Evolutionary conservation across 2,888 invertebrate genomes (phyloP), one percentile per base, ranked within the genome.

Genomic region (Lasioglossum leucozonium): DNA sequence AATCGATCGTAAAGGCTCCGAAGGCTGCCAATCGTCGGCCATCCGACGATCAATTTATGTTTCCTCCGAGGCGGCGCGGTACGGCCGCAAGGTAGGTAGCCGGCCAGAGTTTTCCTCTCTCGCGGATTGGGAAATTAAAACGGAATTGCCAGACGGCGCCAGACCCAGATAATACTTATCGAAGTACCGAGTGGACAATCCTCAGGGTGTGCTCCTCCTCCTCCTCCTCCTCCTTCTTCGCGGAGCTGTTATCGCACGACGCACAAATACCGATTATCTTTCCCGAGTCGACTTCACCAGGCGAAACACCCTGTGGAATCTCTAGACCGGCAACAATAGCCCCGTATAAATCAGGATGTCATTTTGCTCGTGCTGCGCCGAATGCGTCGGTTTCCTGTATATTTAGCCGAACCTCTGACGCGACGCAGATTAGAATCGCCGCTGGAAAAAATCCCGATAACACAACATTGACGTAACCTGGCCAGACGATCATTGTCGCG

Each of bases 81-180:
- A n/a, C n/a, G n/a, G n/a, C n/a, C 22, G 72, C 34, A 34, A 34
- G 71, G 58, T 51, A 77, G 69, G 58, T 80, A 42, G 13, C 2
- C 30, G 8, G 8, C 3, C n/a, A 11, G 44, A 4, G 42, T 44
- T 51, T 55, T 69, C 47, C 26, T 62, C 22, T 74, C 37, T 37
- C 37, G 6, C 44, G 11, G 87, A 91, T 89, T 88, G 87, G 89
- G 85, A 87, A 92, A 93, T 93, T 91, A 51, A 51, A 93, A 92
- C 92, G 88, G 85, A 91, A 90, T 87, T 85, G 84, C 88, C 88
- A 90, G 92, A 93, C 93, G 93, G 93, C 93, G 93, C 93, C 93
- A 90, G 85, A 75, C 79, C n/a, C 84, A 62, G 92, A 93, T 93
- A 93, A 92, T 90, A 81, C 84, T 93, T 93, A 93, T 93, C 93